Evolutionary conservation across 2,797 vertebrate genomes (phyloP).

Genomic region (Caiman crocodilus): DNA sequence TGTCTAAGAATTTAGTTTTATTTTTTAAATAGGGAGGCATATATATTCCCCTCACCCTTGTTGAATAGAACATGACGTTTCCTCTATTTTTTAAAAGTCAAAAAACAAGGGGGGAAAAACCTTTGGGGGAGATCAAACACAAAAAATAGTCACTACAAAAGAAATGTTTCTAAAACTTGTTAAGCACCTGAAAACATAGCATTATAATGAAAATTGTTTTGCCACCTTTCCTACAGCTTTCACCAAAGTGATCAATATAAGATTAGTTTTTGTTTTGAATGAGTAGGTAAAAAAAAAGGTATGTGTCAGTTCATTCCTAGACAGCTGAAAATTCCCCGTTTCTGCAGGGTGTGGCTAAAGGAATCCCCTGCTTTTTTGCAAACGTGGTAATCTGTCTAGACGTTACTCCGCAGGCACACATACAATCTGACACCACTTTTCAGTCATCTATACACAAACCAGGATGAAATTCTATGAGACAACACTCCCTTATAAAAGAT

Average conservation of each 20-base stretch:
- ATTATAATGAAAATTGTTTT: background rate
- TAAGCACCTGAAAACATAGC: background rate
- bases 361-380: conserved; percentile 16
- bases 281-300: background rate
- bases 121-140: background rate
- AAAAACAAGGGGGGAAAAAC: background rate
- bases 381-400: background rate
- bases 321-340: conserved; percentile 19
- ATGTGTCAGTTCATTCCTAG: conserved; percentile 4
- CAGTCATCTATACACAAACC: conserved; percentile 1
- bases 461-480: conserved; percentile 41
- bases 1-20: too few species aligned
- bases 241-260: background rate
- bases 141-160: background rate
- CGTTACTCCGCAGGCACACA: conserved; percentile 2
- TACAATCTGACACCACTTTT: background rate
- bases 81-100: background rate
- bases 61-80: background rate
- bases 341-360: background rate
- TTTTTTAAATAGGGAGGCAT: too few species aligned
- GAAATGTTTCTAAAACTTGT: background rate
- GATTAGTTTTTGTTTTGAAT: background rate
- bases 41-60: too few species aligned
- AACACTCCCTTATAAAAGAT: conserved; percentile 34
- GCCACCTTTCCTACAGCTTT: background rate